Conservation (phyloP, 2,797 vertebrate species). For the Enteromius radiatus region DNA sequence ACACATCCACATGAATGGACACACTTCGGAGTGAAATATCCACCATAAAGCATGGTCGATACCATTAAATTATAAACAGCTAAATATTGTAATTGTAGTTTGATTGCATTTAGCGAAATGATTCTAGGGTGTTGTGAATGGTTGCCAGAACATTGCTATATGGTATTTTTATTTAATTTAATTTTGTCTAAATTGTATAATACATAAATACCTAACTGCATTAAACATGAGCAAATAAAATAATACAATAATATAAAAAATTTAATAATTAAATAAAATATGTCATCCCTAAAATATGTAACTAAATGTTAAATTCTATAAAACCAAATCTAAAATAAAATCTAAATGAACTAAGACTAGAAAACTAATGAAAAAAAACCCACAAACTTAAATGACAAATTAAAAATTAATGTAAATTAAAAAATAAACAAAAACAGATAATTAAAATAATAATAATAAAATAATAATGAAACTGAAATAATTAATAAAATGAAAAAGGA, state of each 20-base stretch:
- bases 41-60: not conserved
- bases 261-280: not conserved
- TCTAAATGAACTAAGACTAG: not conserved
- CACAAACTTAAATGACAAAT: not conserved
- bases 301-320: not conserved
- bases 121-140: not conserved
- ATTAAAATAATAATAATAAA: not conserved
- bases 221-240: not conserved
- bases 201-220: not conserved
- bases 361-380: not conserved
- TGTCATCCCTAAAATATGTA: not conserved
- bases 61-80: not conserved
- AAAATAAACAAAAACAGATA: not conserved
- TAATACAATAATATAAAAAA: not conserved
- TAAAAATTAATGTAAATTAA: not conserved
- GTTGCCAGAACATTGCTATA: not conserved
- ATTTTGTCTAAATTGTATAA: not conserved
- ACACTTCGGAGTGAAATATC: not conserved
- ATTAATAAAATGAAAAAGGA: not conserved
- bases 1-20: not conserved
- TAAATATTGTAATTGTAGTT: no score
- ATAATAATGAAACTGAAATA: no score
- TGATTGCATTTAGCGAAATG: not conserved
- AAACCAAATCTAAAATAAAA: not conserved
- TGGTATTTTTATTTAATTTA: not conserved